Evolutionary conservation across 2,113 vertebrate genomes (phyloP), one percentile per base, ranked within the genome.

Genomic region (Psophia crepitans): DNA sequence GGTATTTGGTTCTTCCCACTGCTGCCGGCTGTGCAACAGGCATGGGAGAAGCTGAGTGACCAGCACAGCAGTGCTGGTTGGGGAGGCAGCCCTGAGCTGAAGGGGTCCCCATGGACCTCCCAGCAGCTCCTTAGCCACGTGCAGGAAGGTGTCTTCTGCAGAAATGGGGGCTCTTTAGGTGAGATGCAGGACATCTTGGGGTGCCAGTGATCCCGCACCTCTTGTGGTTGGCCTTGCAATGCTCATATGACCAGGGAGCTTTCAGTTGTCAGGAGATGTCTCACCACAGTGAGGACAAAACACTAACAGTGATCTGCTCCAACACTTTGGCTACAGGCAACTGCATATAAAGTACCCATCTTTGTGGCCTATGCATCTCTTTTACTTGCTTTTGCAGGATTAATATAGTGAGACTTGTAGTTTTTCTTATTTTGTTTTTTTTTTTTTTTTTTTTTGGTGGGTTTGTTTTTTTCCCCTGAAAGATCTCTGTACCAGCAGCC

Each of bases 41-140:
- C 11, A 1, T 18, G 8, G 41, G n/a, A 87, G 43, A 32, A 71
- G 48, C 26, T 2, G 0, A 1, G 18, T 75, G 41, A 6, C 9
- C 54, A 77, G 37, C 2, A 4, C 12, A 6, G 10, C 54, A 35
- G 54, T 14, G 14, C 65, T 0, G 0, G 21, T 32, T 41, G 30
- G 44, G 22, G 63, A 74, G 54, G 35, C 33, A 64, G n/a, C 43
- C 18, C 39, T 14, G 33, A 32, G 43, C 28, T 26, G 33, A 43
- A 48, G 12, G 8, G 12, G 9, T 78, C 39, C 71, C 27, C 16
- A 1, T 3, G 27, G 44, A 74, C 33, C 26, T 73, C 66, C 63
- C 63, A 61, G 79, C 21, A 61, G 20, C 54, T 91, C 19, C 32
- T 91, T 13, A 37, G 51, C 56, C 46, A 30, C 2, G 8, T 12